Base-by-base conservation (phyloP, 2,888 invertebrate species). In the Apamea epomidion region DNA sequence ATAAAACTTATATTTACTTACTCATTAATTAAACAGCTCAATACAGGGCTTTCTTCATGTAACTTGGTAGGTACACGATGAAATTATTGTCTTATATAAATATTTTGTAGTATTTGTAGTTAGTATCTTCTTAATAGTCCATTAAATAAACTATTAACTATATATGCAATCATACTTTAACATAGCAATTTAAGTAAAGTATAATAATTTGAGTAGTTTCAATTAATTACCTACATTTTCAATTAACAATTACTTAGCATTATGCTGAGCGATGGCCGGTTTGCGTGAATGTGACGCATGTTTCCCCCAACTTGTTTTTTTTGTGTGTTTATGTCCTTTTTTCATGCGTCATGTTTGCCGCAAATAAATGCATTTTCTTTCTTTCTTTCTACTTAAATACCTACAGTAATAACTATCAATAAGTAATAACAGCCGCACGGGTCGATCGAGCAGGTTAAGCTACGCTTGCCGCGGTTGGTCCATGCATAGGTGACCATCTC, bases 181-280 rank as follows among this genome's bases (percentile, higher is more conserved):
- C 25, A 3, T 18, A 54, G 25, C 10, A 18, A 68, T 32, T 75
- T 32, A 45, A 42, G 25, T 73, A 25, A 74, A 10, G 7, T n/a
- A 45, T 25, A 60, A 60, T n/a, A 74, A n/a, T 48, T 42, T 74
- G 0, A 76, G 6, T 62, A 21, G 6, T 3, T 25, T 29, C 12
- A 64, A 51, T 64, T 51, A 75, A 64, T 51, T 16, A 58, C 5
- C 2, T 32, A 81, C n/a, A 54, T 80, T 79, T 68, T 18, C 29
- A 54, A 80, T 64, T 54, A n/a, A 54, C 18, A 25, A 62, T 68
- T 37, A 29, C 29, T 12, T n/a, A n/a, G n/a, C n/a, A n/a, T n/a
- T n/a, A n/a, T n/a, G n/a, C n/a, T n/a, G n/a, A n/a, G n/a, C n/a
- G n/a, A n/a, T n/a, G n/a, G n/a, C n/a, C n/a, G n/a, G n/a, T n/a